These are phyloP conservation scores for Lycocorax pyrrhopterus DNA, from an alignment of 2,113 vertebrate species.

Conservation along the genomic window DNA sequence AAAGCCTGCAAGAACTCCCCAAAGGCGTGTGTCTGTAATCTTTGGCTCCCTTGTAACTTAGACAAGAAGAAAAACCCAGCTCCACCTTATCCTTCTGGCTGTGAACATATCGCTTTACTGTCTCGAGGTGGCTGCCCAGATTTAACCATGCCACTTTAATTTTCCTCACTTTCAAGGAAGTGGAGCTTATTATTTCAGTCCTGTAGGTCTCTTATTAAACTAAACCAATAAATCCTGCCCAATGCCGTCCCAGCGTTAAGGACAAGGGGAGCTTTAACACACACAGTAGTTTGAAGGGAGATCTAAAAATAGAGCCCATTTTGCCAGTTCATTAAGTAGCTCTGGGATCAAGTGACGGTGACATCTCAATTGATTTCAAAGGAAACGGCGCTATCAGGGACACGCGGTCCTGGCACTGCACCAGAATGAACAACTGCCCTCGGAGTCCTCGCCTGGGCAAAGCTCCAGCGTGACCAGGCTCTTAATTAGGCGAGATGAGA, in stretches of 20 bases:
- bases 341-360: conserved; percentile 38
- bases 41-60: background rate
- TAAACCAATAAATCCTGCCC: conserved; percentile 39
- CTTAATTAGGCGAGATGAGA: conserved; percentile 32
- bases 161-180: conserved; percentile 42
- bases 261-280: conserved; percentile 23
- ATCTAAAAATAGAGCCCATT: conserved; percentile 57
- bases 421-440: conserved; percentile 32
- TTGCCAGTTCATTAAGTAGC: conserved; percentile 56
- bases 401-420: background rate
- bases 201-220: conserved; percentile 21
- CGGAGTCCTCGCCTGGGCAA: background rate
- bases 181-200: conserved; percentile 45
- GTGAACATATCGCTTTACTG: background rate
- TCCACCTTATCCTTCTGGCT: conserved; percentile 27
- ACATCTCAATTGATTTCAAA: conserved; percentile 62
- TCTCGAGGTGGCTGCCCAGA: background rate
- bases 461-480: conserved; percentile 15
- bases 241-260: fast-evolving
- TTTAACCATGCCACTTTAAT: conserved; percentile 33
- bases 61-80: conserved; percentile 22
- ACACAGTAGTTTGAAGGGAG: background rate
- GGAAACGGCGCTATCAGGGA: background rate
- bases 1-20: background rate
- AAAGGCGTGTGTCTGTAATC: background rate